Percentiles rank a stretch among this genome's conserved stretches.
Conservation (phyloP, 2,797 vertebrate genomes). For the Sebastes baramenuke region DNA sequence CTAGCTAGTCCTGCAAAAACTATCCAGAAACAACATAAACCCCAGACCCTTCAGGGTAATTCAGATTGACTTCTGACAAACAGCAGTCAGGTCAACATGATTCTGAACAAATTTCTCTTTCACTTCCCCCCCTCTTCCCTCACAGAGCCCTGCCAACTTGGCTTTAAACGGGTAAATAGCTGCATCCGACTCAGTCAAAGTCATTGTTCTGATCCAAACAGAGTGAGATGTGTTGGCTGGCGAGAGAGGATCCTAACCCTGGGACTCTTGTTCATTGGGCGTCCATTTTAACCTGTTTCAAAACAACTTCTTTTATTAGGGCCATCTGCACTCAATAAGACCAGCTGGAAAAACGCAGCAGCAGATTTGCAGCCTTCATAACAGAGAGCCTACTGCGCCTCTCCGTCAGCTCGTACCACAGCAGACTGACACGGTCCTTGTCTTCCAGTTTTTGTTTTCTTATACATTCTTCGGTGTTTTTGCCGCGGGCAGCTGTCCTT, state of each 20-base stretch:
- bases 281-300: conserved; percentile 54
- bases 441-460: not conserved
- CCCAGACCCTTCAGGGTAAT: not conserved
- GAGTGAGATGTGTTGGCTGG: conserved; percentile 22
- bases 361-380: not conserved
- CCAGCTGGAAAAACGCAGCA: conserved; percentile 55
- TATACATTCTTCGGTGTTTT: not conserved
- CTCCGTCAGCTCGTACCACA: conserved; percentile 9
- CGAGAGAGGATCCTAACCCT: conserved; percentile 4
- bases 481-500: not conserved
- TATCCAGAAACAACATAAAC: not conserved
- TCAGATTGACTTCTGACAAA: not conserved
- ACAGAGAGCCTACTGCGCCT: conserved; percentile 27
- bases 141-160: not conserved
- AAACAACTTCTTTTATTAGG: conserved; percentile 64
- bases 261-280: conserved; percentile 4
- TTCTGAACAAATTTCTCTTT: not conserved
- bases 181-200: not conserved
- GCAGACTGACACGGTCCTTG: conserved; percentile 2
- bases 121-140: not conserved
- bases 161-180: not conserved
- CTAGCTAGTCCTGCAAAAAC: not conserved
- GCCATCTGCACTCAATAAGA: conserved; percentile 58
- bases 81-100: not conserved
- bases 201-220: conserved; percentile 15